Percentiles rank a stretch among this genome's conserved stretches.
These are phyloP conservation scores for Sandelia bainsii DNA, from an alignment of 2,797 vertebrate species.

Conservation along the genomic window DNA sequence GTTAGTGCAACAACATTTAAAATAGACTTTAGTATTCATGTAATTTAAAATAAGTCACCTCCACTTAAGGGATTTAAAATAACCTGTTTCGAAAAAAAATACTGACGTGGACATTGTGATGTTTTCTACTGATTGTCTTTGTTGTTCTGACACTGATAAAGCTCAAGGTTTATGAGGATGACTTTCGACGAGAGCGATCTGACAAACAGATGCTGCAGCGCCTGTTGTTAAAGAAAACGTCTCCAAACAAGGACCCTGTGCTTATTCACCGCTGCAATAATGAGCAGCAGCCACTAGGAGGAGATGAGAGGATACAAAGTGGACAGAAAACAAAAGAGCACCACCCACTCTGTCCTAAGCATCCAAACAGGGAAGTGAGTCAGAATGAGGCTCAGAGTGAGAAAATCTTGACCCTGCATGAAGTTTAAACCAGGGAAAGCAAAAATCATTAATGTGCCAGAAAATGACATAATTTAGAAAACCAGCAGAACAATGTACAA, in stretches of 20 bases:
- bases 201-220: constrained; percentile 88
- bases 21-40: neutral
- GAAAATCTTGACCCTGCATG: neutral
- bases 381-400: constrained; percentile 32
- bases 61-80: neutral
- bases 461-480: too few species aligned
- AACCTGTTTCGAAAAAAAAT: neutral
- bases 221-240: constrained; percentile 81
- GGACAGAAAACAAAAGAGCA: constrained; percentile 70
- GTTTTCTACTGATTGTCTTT: neutral
- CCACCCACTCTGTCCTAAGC: constrained; percentile 77
- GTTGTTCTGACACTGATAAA: constrained; percentile 45
- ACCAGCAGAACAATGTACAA: too few species aligned
- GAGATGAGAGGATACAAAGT: constrained; percentile 59
- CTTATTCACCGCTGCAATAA: constrained; percentile 87
- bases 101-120: neutral
- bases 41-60: neutral
- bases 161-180: constrained; percentile 88
- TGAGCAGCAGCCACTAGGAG: constrained; percentile 63
- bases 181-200: constrained; percentile 84
- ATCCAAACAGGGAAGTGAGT: constrained; percentile 62
- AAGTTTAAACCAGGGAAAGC: too few species aligned
- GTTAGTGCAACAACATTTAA: neutral
- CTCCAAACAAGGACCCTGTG: constrained; percentile 69
- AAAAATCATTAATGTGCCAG: too few species aligned